A percentile compares a stretch with the other conserved stretches of the same genome.
These are phyloP conservation scores for Turritopsis dohrnii DNA, from an alignment of 30 jellyfish, hydroid and myxozoan genomes.

Conservation along the genomic window DNA sequence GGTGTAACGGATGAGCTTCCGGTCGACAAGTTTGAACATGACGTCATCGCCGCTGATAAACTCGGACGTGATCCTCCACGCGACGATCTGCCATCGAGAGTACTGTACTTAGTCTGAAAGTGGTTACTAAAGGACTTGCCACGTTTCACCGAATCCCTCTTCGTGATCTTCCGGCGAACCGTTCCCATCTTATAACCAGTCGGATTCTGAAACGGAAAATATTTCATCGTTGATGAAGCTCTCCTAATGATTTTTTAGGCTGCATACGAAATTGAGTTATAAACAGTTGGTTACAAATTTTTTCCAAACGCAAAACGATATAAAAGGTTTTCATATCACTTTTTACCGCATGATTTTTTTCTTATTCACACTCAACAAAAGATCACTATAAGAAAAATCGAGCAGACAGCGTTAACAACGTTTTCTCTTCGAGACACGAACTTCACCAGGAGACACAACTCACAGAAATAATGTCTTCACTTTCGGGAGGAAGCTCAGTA, in stretches of 20 bases:
- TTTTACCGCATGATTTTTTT: too few relatives aligned
- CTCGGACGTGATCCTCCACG: slow-evolving; percentile 47
- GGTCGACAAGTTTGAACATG: slow-evolving; percentile 2
- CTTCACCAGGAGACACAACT: too few relatives aligned
- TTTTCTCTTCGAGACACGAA: too few relatives aligned
- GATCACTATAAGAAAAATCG: too few relatives aligned
- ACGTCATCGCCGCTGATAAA: background rate
- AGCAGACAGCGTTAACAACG: too few relatives aligned
- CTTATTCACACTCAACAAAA: too few relatives aligned
- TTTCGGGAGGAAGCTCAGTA: slow-evolving; percentile 86
- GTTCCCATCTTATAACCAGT: slow-evolving; percentile 46
- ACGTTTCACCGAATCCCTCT: slow-evolving; percentile 29
- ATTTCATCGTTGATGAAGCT: too few relatives aligned
- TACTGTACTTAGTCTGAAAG: slow-evolving; percentile 39
- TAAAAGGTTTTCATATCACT: too few relatives aligned
- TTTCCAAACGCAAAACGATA: too few relatives aligned
- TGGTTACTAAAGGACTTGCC: slow-evolving; percentile 40
- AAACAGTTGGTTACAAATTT: too few relatives aligned
- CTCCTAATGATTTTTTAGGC: too few relatives aligned
- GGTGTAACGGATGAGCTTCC: background rate
- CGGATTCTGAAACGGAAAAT: slow-evolving; percentile 22
- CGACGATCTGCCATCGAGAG: slow-evolving; percentile 39
- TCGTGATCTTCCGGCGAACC: slow-evolving; percentile 23
- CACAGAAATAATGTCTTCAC: slow-evolving; percentile 78
- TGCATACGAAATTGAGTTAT: too few relatives aligned